Evolutionary conservation across 2,888 invertebrate genomes (phyloP).

Genomic region (Gastracanthus pulcherrimus): DNA sequence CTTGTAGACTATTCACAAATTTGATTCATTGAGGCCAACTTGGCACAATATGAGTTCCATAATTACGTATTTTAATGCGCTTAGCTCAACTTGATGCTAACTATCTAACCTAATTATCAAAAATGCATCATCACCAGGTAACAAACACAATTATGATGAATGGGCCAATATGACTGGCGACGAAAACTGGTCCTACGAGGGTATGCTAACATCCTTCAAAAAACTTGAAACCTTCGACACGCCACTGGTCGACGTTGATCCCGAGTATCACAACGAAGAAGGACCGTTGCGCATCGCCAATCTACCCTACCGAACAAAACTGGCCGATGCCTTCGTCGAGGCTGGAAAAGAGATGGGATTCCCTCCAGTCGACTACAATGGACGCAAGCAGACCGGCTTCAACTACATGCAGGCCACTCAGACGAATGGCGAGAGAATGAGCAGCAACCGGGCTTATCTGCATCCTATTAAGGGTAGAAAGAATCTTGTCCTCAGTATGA

Average conservation of each 20-base stretch:
- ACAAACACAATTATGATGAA: too few species aligned
- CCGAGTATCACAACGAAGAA: conserved; percentile 70
- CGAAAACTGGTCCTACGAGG: conserved; percentile 80
- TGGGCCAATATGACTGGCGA: conserved; percentile 28
- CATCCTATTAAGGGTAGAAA: too few species aligned
- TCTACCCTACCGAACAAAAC: neutral
- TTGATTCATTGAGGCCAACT: too few species aligned
- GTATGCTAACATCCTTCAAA: conserved; percentile 12
- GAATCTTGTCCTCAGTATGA: too few species aligned
- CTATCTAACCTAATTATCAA: neutral
- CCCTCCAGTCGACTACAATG: conserved; percentile 19
- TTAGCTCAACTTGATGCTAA: too few species aligned
- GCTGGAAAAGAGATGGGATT: conserved; percentile 28
- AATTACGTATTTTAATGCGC: too few species aligned
- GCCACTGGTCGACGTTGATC: conserved; percentile 67
- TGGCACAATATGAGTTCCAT: too few species aligned
- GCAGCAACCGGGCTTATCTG: too few species aligned
- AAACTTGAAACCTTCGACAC: too few species aligned
- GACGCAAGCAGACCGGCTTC: conserved; percentile 11
- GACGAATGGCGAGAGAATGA: too few species aligned
- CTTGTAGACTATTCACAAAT: too few species aligned
- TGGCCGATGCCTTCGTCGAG: neutral
- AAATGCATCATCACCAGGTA: conserved; percentile 69
- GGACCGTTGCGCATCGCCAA: conserved; percentile 12
- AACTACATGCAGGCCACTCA: too few species aligned